A percentile compares a stretch with the other conserved stretches of the same genome.
These are phyloP conservation scores for Laothoe populi DNA, from an alignment of 2,888 invertebrate genomes.

Conservation along the genomic window DNA sequence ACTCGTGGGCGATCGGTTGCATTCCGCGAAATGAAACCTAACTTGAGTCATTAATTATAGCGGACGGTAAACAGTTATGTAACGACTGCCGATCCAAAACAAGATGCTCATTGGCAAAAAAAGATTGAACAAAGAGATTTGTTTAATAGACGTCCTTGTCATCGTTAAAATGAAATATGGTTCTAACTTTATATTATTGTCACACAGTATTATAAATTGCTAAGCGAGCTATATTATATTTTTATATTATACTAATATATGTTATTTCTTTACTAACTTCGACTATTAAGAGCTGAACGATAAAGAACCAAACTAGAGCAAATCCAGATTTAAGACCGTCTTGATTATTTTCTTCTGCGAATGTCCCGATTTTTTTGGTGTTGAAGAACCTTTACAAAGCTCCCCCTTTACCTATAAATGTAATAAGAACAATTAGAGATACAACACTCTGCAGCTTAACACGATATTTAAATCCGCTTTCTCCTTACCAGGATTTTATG, in stretches of 20 bases:
- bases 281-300: no score
- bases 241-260: no score
- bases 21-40: conserved; percentile 48
- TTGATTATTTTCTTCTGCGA: no score
- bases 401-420: conserved; percentile 3
- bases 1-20: conserved; percentile 42
- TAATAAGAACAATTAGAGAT: conserved; percentile 3
- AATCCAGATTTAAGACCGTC: neutral
- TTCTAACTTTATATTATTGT: conserved; percentile 3
- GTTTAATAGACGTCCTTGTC: conserved; percentile 25
- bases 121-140: conserved; percentile 20
- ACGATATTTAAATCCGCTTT: neutral
- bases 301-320: no score
- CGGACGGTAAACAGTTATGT: conserved; percentile 42
- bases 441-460: neutral
- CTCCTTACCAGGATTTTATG: neutral
- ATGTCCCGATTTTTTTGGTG: no score
- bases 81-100: conserved; percentile 30
- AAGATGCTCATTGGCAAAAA: conserved; percentile 20
- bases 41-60: conserved; percentile 51
- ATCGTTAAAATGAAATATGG: conserved; percentile 22
- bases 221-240: neutral
- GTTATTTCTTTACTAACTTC: no score
- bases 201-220: neutral
- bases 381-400: no score